These are phyloP conservation scores for Luidia sarsii DNA, from an alignment of 53 echinoderm and acorn worm species.

Conservation along the genomic window DNA sequence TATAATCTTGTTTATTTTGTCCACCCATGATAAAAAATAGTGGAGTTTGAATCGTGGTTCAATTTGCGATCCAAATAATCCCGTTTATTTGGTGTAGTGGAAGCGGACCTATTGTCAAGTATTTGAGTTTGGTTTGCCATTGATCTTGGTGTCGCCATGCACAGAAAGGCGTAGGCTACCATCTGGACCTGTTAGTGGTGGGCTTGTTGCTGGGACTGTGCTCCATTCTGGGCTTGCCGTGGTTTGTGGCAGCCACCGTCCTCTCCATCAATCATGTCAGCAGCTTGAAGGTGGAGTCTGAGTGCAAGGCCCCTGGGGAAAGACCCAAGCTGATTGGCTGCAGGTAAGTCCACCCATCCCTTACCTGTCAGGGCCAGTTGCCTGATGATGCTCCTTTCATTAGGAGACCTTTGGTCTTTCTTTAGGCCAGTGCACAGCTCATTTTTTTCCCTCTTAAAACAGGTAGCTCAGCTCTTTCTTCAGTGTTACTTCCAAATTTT, in stretches of 20 bases:
- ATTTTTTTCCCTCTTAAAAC: not conserved
- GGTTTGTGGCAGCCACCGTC: slow-evolving; percentile 97
- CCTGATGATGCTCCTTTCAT: not conserved
- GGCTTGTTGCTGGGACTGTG: slow-evolving; percentile 80
- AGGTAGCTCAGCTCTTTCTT: not conserved
- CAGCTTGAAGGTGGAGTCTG: slow-evolving; percentile 88
- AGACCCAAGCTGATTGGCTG: slow-evolving; percentile 77
- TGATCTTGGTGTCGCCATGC: too few species aligned
- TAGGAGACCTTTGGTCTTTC: too few species aligned
- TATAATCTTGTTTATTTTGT: too few species aligned
- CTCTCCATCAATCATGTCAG: slow-evolving; percentile 94
- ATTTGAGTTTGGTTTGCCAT: too few species aligned
- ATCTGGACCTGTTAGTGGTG: slow-evolving; percentile 83
- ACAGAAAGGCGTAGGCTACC: slow-evolving; percentile 96
- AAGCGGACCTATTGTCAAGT: too few species aligned
- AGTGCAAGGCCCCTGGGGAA: slow-evolving; percentile 89
- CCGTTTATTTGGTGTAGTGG: too few species aligned
- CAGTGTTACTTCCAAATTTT: not conserved
- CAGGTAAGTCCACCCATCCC: too few species aligned
- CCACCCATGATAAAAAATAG: too few species aligned
- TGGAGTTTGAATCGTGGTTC: too few species aligned
- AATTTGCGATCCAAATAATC: too few species aligned
- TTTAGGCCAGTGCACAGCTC: not conserved
- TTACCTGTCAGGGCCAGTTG: too few species aligned
- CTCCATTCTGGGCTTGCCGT: slow-evolving; percentile 87